These are phyloP conservation scores for Sorex araneus DNA, from an alignment of 2,113 vertebrate species.

Conservation along the genomic window DNA sequence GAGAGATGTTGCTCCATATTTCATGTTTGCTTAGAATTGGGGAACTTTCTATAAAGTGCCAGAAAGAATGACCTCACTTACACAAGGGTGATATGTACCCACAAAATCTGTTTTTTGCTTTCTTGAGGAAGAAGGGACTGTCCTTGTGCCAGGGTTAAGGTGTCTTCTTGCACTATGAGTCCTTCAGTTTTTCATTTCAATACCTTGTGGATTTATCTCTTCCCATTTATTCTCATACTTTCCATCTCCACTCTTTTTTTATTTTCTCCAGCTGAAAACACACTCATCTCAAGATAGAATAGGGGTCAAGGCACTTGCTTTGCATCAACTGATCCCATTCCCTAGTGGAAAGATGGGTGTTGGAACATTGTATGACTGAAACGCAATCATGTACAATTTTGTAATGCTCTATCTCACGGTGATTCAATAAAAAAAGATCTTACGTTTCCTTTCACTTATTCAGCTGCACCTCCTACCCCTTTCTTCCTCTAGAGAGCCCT, in stretches of 20 bases:
- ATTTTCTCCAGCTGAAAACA: background rate
- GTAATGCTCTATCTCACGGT: too few relatives aligned
- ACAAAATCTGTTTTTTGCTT: background rate
- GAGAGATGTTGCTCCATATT: background rate
- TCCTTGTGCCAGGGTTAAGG: background rate
- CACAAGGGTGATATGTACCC: background rate
- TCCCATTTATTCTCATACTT: background rate
- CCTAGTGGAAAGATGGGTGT: too few relatives aligned
- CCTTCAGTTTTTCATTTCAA: background rate
- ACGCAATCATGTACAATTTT: too few relatives aligned
- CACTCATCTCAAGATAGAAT: too few relatives aligned
- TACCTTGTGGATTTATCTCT: background rate
- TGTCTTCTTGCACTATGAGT: background rate
- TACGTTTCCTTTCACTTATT: background rate
- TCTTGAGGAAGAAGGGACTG: background rate
- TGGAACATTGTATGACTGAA: too few relatives aligned
- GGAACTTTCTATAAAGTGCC: background rate
- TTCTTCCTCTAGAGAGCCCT: background rate
- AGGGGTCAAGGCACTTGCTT: too few relatives aligned
- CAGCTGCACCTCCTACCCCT: background rate
- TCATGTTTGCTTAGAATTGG: conserved; percentile 23
- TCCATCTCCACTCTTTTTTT: conserved; percentile 23
- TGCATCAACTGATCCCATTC: too few relatives aligned
- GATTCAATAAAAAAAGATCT: too few relatives aligned
- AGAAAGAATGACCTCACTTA: background rate